Percentiles rank a stretch among this genome's conserved stretches.
These are phyloP conservation scores for Paedocypris sp. DNA, from an alignment of 2,113 vertebrate species.

Conservation along the genomic window DNA sequence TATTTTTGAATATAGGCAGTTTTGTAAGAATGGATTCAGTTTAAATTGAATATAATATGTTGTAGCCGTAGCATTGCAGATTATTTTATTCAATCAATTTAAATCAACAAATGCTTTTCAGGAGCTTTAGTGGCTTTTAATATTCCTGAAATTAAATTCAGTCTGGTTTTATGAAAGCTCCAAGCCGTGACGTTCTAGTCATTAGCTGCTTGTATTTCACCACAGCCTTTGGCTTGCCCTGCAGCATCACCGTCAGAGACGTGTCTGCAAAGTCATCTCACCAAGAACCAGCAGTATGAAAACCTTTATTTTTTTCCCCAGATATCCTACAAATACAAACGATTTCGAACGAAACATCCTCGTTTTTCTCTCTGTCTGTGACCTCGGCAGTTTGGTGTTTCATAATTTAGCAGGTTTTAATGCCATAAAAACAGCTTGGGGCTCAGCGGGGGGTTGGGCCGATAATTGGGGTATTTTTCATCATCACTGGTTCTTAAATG, in stretches of 20 bases:
- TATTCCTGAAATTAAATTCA: neutral
- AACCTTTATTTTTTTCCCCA: conserved; percentile 17
- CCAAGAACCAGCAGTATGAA: neutral
- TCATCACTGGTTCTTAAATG: conserved; percentile 50
- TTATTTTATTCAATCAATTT: neutral
- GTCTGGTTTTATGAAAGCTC: neutral
- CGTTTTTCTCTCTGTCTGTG: conserved; percentile 39
- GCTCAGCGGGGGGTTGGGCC: conserved; percentile 52
- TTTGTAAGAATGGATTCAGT: too few species aligned
- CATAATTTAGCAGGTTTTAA: conserved; percentile 72
- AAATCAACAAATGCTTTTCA: neutral
- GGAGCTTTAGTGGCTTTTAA: neutral
- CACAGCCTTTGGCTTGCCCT: conserved; percentile 7
- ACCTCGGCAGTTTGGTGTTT: conserved; percentile 44
- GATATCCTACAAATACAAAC: conserved; percentile 22
- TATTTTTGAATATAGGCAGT: too few species aligned
- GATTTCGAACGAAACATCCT: conserved; percentile 19
- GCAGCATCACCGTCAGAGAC: neutral
- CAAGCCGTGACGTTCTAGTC: neutral
- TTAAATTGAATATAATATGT: too few species aligned
- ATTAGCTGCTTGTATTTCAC: neutral
- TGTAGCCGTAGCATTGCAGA: too few species aligned
- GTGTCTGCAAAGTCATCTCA: neutral
- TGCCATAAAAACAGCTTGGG: conserved; percentile 68
- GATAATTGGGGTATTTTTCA: conserved; percentile 59